Percentiles rank a stretch among this genome's conserved stretches.
Evolutionary conservation across 2,113 vertebrate species (phyloP).

Genomic region (Catharus fuscescens): DNA sequence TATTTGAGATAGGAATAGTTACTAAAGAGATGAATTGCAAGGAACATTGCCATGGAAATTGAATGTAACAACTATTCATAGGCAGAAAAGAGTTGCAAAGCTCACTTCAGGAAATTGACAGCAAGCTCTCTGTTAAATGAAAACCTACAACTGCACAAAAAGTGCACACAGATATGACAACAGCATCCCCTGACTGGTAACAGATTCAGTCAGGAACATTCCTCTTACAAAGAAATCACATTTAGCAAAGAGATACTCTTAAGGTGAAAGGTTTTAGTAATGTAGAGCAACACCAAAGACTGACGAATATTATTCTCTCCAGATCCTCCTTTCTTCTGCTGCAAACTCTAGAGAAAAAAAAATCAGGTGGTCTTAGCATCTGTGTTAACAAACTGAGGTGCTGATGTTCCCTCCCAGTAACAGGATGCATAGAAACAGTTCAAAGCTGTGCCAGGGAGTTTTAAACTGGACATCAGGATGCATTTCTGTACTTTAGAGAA

Average conservation of each 20-base stretch:
- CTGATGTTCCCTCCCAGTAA: background rate
- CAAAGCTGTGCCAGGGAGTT: background rate
- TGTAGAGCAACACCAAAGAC: background rate
- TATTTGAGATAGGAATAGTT: background rate
- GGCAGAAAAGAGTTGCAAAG: conserved; percentile 44
- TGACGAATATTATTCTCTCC: background rate
- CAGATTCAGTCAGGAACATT: background rate
- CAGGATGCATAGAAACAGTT: fast-evolving
- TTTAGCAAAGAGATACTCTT: background rate
- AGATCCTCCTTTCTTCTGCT: background rate
- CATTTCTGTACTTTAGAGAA: background rate
- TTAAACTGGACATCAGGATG: background rate
- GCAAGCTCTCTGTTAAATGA: background rate
- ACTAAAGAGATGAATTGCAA: background rate
- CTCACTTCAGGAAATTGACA: conserved; percentile 47
- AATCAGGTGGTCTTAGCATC: background rate
- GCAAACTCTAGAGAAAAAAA: background rate
- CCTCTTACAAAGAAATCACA: background rate
- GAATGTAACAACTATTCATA: conserved; percentile 26
- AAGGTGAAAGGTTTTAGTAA: background rate
- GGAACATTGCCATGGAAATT: conserved; percentile 43
- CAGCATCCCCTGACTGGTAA: background rate
- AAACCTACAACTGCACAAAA: background rate
- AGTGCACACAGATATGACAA: background rate
- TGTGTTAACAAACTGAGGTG: background rate